Conservation (phyloP, 2,888 invertebrate species). For the Allygus modestus region DNA sequence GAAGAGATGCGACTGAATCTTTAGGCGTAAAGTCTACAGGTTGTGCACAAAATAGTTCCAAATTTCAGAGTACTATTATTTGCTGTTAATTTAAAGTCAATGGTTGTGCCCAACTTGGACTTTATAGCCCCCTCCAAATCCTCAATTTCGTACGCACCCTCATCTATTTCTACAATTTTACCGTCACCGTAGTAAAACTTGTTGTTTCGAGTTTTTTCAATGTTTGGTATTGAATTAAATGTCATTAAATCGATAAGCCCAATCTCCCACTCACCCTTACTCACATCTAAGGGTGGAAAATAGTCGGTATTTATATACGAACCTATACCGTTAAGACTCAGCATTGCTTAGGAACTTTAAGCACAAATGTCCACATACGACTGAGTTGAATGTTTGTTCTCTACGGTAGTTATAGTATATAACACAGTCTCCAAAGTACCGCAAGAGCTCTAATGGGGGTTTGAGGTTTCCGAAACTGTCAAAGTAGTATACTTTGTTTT, state of each 20-base stretch:
- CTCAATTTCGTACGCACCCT: constrained; percentile 14
- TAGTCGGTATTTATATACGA: neutral
- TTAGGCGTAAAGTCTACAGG: neutral
- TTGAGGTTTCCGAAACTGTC: constrained; percentile 73
- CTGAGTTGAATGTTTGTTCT: constrained; percentile 60
- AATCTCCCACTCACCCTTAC: neutral
- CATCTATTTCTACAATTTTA: neutral
- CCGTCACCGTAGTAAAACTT: constrained; percentile 1
- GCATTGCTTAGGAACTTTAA: constrained; percentile 58
- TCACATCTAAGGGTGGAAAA: neutral
- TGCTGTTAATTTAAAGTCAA: neutral
- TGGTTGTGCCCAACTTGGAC: neutral
- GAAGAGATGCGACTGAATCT: neutral
- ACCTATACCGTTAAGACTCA: constrained; percentile 70
- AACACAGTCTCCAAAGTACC: constrained; percentile 57
- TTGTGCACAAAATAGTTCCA: neutral
- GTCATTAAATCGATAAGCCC: neutral
- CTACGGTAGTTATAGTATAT: constrained; percentile 62
- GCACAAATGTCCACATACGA: constrained; percentile 65
- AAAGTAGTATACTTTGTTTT: constrained; percentile 71
- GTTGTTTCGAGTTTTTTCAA: neutral
- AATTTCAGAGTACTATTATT: constrained; percentile 18
- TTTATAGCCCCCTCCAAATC: neutral
- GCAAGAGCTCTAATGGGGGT: constrained; percentile 67
- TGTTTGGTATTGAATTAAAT: neutral